Evolutionary conservation across 2,113 vertebrate genomes (phyloP).

Genomic region (Microtus ochrogaster): DNA sequence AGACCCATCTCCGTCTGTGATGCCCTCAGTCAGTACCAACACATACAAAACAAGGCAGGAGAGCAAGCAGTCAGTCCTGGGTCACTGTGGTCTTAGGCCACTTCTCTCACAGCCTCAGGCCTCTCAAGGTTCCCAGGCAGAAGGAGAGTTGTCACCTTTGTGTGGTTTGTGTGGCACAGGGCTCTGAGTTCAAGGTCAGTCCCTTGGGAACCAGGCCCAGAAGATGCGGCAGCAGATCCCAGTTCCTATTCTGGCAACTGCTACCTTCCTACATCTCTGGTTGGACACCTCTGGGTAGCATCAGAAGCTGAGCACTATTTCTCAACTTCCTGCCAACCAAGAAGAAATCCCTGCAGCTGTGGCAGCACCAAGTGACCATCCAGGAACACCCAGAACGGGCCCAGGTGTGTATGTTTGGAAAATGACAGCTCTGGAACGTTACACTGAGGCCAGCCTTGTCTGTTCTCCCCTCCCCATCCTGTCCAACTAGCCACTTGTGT

Average conservation of each 20-base stretch:
- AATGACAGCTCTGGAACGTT: neutral
- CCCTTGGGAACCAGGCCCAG: neutral
- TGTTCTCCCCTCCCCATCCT: no score
- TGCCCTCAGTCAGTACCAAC: neutral
- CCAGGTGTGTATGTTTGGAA: neutral
- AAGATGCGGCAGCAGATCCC: no score
- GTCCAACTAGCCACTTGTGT: neutral
- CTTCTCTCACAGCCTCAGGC: no score
- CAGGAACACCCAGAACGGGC: neutral
- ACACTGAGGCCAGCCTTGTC: neutral
- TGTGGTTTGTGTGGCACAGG: neutral
- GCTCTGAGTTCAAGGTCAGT: neutral
- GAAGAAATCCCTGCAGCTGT: neutral
- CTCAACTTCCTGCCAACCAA: slow-evolving; percentile 47
- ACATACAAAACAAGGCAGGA: neutral
- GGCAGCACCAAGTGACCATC: neutral
- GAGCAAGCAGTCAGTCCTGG: neutral
- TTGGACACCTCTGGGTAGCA: neutral
- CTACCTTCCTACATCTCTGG: neutral
- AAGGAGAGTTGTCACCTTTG: neutral
- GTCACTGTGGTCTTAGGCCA: neutral
- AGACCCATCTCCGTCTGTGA: neutral
- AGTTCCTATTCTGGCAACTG: rapidly evolving
- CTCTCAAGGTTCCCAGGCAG: neutral
- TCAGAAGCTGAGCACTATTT: neutral